A percentile compares a stretch with the other conserved stretches of the same genome.
Conservation (phyloP, 2,797 vertebrate genomes). For the Heterohyrax brucei region DNA sequence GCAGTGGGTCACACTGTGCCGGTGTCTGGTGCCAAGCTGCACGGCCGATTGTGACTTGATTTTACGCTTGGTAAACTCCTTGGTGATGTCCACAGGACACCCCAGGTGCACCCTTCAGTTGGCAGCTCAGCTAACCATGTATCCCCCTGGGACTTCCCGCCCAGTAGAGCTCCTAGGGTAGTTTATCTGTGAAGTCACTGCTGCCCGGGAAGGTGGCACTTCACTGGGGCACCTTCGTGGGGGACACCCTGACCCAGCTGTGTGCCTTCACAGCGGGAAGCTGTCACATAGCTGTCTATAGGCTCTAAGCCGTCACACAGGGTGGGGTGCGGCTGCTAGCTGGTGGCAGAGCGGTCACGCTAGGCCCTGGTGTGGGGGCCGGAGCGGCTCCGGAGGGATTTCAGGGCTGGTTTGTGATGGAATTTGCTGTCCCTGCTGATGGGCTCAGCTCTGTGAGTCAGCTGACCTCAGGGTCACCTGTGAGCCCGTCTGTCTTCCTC, state of each 20-base stretch:
- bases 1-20: no score
- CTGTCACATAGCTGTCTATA: neutral
- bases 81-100: neutral
- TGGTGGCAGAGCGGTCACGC: neutral
- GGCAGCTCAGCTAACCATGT: neutral
- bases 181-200: neutral
- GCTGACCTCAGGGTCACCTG: conserved; percentile 65
- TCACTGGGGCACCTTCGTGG: neutral
- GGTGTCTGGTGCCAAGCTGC: neutral
- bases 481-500: conserved; percentile 71
- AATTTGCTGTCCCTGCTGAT: conserved; percentile 59
- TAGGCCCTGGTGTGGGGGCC: neutral
- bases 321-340: no score
- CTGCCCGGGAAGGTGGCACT: neutral
- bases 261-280: neutral
- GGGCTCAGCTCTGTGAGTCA: conserved; percentile 54
- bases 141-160: neutral
- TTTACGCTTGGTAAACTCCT: conserved; percentile 65
- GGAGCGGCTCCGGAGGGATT: neutral
- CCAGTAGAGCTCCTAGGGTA: neutral
- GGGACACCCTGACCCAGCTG: neutral
- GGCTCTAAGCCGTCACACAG: no score
- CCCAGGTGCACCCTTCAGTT: neutral
- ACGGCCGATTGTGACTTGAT: neutral
- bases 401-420: neutral